Base-by-base conservation (phyloP, 2,888 invertebrate genomes). In the Aspidiotus destructor region DNA sequence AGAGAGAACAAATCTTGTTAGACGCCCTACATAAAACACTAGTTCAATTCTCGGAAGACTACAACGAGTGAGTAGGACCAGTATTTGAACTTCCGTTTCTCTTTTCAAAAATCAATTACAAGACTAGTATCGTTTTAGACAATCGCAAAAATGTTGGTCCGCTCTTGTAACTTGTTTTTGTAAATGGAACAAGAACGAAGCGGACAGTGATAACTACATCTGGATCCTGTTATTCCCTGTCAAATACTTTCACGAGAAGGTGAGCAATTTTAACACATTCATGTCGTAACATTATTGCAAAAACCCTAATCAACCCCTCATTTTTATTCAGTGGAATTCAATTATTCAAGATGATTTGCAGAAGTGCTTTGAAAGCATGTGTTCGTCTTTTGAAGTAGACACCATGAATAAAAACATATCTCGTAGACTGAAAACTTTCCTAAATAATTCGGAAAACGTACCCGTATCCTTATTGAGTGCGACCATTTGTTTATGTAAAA, bases 151-250 rank as follows among this genome's bases (percentile, higher is more conserved):
- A 9, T 16, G 44, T 17, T 67, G 67, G 67, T 48, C 52, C 11
- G 67, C 67, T 7, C 5, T 48, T 13, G 58, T 44, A 13, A n/a
- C 67, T 9, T 60, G 67, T 60, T 67, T 48, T 15, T 58, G n/a
- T 1, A 58, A 57, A 48, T 67, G 60, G 67, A 13, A 48, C 7
- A 67, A 60, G 44, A 44, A 44, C 42, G 44, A 57, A n/a, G 1
- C n/a, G 8, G 55, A 17, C 11, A 11, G 11, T 8, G 52, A 52
- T 10, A 58, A 11, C 55, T 42, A 11, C 7, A 7, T 41, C 5
- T 40, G 48, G 16, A 58, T 67, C 6, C 41, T 67, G 15, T 40
- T 67, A 42, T 67, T 67, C 28, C 67, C 67, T 48, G 48, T 67
- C 0, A n/a, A 60, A 5, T 40, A 60, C 40, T n/a, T 67, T 13